Conservation (phyloP, 2,113 vertebrate species). For the Osmerus mordax region DNA sequence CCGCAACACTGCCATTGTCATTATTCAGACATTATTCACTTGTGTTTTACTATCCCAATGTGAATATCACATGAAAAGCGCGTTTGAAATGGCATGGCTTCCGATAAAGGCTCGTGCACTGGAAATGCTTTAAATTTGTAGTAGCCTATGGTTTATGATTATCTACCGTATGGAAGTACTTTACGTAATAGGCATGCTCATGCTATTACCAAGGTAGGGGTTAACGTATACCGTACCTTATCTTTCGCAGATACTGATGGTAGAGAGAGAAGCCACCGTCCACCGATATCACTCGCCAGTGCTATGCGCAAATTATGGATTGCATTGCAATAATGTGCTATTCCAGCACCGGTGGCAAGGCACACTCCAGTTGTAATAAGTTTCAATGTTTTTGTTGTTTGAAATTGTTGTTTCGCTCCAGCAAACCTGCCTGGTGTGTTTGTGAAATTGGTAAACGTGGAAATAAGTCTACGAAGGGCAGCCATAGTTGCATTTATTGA, state of each 20-base stretch:
- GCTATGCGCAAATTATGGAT: constrained; percentile 10
- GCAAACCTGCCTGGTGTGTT: constrained; percentile 11
- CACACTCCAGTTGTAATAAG: constrained; percentile 45
- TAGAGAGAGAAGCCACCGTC: constrained; percentile 44
- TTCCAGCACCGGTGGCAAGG: constrained; percentile 46
- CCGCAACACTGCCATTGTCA: too few species aligned
- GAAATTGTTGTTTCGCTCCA: background rate
- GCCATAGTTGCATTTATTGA: constrained; percentile 58
- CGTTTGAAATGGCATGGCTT: too few species aligned
- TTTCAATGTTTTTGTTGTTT: constrained; percentile 24
- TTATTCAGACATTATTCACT: too few species aligned
- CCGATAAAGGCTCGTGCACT: too few species aligned
- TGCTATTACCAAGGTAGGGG: background rate
- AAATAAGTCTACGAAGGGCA: constrained; percentile 54
- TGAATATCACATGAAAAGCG: too few species aligned
- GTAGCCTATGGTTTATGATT: too few species aligned
- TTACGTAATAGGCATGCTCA: background rate
- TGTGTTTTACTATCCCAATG: too few species aligned
- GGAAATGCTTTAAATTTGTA: too few species aligned
- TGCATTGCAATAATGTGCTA: constrained; percentile 14
- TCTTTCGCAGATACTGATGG: constrained; percentile 66
- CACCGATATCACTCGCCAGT: constrained; percentile 36
- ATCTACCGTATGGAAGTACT: too few species aligned
- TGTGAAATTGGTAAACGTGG: constrained; percentile 17
- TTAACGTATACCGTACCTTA: constrained; percentile 55